Evolutionary conservation across 2,113 vertebrate genomes (phyloP).

Genomic region (Vanacampus margaritifer): DNA sequence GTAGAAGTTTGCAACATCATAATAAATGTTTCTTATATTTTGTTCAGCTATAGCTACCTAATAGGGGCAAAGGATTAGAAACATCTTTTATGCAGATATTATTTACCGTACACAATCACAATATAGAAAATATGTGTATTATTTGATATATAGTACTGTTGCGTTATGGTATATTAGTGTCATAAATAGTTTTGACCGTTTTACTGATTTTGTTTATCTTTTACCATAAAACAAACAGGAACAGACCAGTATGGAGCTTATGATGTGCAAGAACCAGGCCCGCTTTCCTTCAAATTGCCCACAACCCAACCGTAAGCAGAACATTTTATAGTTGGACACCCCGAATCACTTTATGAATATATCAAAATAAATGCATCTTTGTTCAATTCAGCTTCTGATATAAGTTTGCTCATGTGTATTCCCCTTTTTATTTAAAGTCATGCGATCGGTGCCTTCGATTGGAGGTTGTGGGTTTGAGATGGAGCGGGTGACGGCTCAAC

Average conservation of each 20-base stretch:
- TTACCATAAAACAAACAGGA: background rate
- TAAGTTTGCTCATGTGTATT: background rate
- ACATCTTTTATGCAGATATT: too few relatives aligned
- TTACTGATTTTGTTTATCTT: background rate
- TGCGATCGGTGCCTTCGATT: background rate
- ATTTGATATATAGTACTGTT: too few relatives aligned
- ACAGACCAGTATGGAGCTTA: background rate
- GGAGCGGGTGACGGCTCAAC: slow-evolving; percentile 31
- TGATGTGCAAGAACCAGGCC: background rate
- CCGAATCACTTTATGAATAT: background rate
- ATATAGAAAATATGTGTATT: background rate
- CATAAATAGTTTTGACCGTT: background rate
- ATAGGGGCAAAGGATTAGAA: too few relatives aligned
- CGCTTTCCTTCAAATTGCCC: background rate
- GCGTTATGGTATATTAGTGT: background rate
- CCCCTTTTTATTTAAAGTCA: background rate
- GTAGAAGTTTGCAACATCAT: background rate
- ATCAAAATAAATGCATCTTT: background rate
- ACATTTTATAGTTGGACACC: background rate
- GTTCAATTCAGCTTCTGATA: background rate
- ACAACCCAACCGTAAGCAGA: background rate
- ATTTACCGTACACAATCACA: background rate
- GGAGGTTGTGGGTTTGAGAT: background rate
- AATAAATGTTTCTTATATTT: too few relatives aligned
- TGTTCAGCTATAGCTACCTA: too few relatives aligned